These are phyloP conservation scores for Paedocypris sp. DNA, from an alignment of 2,113 vertebrate genomes.

Conservation along the genomic window DNA sequence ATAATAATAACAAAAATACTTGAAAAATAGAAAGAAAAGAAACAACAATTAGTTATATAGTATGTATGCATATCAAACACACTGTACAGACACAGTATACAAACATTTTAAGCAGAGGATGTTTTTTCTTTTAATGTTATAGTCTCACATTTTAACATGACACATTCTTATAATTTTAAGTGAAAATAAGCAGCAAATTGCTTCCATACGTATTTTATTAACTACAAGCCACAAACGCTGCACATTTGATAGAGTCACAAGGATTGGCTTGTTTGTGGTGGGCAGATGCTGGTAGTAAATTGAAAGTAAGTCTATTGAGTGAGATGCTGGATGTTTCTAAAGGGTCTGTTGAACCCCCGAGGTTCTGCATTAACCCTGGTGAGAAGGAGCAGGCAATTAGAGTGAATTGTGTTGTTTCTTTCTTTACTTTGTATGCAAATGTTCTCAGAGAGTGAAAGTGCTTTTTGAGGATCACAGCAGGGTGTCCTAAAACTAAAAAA, in stretches of 20 bases:
- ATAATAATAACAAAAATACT: no score
- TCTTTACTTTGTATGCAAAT: conserved; percentile 72
- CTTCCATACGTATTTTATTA: neutral
- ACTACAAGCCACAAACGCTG: neutral
- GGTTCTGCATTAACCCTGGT: conserved; percentile 62
- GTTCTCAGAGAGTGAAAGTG: conserved; percentile 59
- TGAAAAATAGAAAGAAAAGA: no score
- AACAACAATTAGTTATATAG: no score
- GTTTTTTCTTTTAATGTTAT: no score
- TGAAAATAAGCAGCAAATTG: neutral
- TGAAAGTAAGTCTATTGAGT: conserved; percentile 56
- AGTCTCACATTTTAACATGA: neutral
- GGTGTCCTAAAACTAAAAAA: conserved; percentile 46
- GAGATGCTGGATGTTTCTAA: conserved; percentile 49
- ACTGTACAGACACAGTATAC: no score
- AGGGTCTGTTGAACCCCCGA: conserved; percentile 55
- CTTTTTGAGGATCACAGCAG: conserved; percentile 57
- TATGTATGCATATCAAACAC: no score
- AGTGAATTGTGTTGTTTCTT: conserved; percentile 66
- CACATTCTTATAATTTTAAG: no score
- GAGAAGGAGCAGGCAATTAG: conserved; percentile 66
- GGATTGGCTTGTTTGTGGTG: conserved; percentile 25
- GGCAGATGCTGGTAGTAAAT: conserved; percentile 62
- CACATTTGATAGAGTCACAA: neutral
- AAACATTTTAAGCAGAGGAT: no score